A percentile compares a stretch with the other conserved stretches of the same genome.
Conservation (phyloP, 2,797 vertebrate genomes). For the Dermochelys coriacea region DNA sequence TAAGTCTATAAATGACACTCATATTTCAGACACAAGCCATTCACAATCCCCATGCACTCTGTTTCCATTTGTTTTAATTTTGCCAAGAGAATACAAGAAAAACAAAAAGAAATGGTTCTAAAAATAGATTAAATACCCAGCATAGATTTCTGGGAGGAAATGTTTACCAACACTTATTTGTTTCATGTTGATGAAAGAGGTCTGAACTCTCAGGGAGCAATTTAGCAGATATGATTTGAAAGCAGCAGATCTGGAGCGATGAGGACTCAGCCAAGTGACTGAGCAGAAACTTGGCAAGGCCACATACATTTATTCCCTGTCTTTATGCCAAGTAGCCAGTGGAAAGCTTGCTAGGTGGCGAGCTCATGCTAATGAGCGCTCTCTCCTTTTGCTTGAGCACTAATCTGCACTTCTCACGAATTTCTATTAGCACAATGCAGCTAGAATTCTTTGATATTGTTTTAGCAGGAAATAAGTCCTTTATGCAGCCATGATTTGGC, state of each 20-base stretch:
- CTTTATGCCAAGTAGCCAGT: not conserved
- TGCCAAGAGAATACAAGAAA: not conserved
- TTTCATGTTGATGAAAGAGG: not conserved
- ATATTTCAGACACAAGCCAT: not conserved
- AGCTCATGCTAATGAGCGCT: constrained; percentile 51
- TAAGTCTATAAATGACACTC: not conserved
- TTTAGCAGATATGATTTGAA: not conserved
- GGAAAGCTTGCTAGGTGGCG: not conserved
- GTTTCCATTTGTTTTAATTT: not conserved
- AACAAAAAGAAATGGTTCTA: not conserved
- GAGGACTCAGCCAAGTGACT: not conserved
- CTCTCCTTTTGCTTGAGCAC: constrained; percentile 42
- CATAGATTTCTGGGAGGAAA: not conserved
- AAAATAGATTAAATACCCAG: not conserved
- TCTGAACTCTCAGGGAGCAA: not conserved
- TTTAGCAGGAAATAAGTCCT: constrained; percentile 44
- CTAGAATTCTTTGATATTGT: not conserved
- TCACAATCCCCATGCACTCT: not conserved
- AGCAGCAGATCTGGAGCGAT: not conserved
- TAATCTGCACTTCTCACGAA: constrained; percentile 52
- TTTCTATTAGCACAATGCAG: constrained; percentile 28
- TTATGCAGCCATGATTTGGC: constrained; percentile 52
- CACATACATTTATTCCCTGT: constrained; percentile 2
- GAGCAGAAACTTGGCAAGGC: not conserved
- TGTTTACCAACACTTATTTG: not conserved